Evolutionary conservation across 2,113 vertebrate genomes (phyloP), one percentile per base, ranked within the genome.

Genomic region (Mustela lutreola): DNA sequence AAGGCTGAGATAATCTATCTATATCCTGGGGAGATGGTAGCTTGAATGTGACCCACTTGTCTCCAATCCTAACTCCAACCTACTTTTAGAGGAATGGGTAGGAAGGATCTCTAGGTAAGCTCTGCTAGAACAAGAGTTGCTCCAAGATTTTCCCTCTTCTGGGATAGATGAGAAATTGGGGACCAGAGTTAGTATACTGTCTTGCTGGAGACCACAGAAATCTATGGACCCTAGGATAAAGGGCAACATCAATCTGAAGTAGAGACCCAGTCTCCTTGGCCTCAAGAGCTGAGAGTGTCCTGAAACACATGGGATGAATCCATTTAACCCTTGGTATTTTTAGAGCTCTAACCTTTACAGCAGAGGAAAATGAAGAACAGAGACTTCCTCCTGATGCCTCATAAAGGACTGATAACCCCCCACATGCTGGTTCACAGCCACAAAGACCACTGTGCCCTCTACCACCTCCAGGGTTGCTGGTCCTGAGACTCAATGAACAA

Each of bases 81-180:
- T 50, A 92, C 53, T 90, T 90, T 33, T 50, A 94, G 63, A n/a
- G 42, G 19, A 85, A 75, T 11, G 26, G 10, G 21, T 36, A 89
- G 53, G 53, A 89, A 12, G 18, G 9, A 22, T 36, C 14, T 19
- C n/a, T 15, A 94, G 81, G 26, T 60, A 96, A 91, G 58, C 42
- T 92, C 63, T 92, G 16, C 81, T 83, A 94, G 18, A 95, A 80
- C 56, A 83, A 90, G 53, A 95, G 56, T 62, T 90, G 70, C n/a
- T 53, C 45, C 4, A 91, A 93, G 48, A 95, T 78, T 87, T 96
- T 65, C 42, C 76, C 33, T 75, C 62, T 92, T 89, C 60, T 79
- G 36, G 53, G 73, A 89, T 15, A 92, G 56, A 91, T 62, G 31
- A 87, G 53, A 95, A 93, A 70, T 36, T 91, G 33, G 39, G 50